A percentile compares a stretch with the other conserved stretches of the same genome.
Evolutionary conservation across 2,888 invertebrate species (phyloP).

Genomic region (Agriotes lineatus): DNA sequence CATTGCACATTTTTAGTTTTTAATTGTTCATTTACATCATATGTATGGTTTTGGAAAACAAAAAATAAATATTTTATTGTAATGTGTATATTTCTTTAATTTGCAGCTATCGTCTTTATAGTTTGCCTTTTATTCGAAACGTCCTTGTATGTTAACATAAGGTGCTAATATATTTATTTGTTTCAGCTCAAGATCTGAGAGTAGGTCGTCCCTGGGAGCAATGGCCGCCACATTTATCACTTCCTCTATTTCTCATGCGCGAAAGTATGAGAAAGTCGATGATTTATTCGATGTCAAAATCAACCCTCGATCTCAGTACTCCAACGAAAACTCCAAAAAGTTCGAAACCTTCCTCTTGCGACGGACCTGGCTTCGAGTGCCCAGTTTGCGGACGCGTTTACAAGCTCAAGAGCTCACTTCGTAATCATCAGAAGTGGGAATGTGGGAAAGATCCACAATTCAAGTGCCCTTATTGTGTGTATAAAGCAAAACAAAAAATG

Average conservation of each 20-base stretch:
- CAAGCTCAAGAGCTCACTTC: constrained; percentile 86
- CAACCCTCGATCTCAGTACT: constrained; percentile 49
- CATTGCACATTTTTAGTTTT: too few species aligned
- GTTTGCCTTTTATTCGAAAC: not conserved
- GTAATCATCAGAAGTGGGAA: constrained; percentile 89
- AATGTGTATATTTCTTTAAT: too few species aligned
- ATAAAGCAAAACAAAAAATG: constrained; percentile 87
- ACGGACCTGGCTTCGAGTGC: constrained; percentile 76
- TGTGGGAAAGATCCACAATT: constrained; percentile 89
- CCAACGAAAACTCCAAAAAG: constrained; percentile 60
- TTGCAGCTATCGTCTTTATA: too few species aligned
- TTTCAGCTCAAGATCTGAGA: constrained; percentile 78
- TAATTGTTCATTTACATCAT: too few species aligned
- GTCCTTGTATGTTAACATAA: constrained; percentile 28
- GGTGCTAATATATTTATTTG: constrained; percentile 55
- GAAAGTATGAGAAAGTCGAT: constrained; percentile 67
- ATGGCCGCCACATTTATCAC: constrained; percentile 81
- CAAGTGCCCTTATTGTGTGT: constrained; percentile 85
- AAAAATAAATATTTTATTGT: too few species aligned
- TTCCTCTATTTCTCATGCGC: constrained; percentile 75
- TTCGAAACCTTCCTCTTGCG: constrained; percentile 35
- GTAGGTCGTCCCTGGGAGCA: constrained; percentile 78
- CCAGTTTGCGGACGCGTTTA: constrained; percentile 87
- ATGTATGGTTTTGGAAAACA: too few species aligned
- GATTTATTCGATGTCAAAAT: constrained; percentile 56